Evolutionary conservation across 2,113 vertebrate species (phyloP).

Genomic region (Rhea pennata): DNA sequence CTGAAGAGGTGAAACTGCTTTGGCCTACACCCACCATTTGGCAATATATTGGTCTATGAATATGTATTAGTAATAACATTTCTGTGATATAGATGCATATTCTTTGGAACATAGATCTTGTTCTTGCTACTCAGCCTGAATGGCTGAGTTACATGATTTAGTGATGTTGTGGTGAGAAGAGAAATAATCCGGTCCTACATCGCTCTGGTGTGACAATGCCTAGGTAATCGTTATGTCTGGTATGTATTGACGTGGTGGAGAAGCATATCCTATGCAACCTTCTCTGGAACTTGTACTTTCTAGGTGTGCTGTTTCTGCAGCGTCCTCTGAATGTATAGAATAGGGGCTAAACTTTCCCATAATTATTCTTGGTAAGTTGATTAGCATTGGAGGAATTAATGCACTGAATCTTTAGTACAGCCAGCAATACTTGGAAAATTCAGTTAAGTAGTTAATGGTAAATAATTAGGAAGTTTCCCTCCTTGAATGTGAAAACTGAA

Average conservation of each 20-base stretch:
- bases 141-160: not conserved
- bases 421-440: not conserved
- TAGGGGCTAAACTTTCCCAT: not conserved
- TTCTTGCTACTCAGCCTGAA: not conserved
- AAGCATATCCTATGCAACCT: not conserved
- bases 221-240: not conserved
- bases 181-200: not conserved
- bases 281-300: not conserved
- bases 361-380: not conserved
- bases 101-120: not conserved
- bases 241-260: not conserved
- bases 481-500: not conserved
- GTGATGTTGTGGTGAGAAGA: not conserved
- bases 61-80: not conserved
- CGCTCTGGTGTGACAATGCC: not conserved
- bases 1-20: not conserved
- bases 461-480: not conserved
- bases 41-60: not conserved
- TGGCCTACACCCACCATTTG: not conserved
- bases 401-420: not conserved
- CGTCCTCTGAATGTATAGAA: not conserved
- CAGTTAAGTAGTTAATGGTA: not conserved
- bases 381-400: not conserved
- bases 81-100: not conserved
- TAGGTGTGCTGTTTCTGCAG: not conserved